Evolutionary conservation across 1,140 invertebrate genomes (phyloP), one percentile per base, ranked within the genome.

Genomic region (Cephus cinctus): DNA sequence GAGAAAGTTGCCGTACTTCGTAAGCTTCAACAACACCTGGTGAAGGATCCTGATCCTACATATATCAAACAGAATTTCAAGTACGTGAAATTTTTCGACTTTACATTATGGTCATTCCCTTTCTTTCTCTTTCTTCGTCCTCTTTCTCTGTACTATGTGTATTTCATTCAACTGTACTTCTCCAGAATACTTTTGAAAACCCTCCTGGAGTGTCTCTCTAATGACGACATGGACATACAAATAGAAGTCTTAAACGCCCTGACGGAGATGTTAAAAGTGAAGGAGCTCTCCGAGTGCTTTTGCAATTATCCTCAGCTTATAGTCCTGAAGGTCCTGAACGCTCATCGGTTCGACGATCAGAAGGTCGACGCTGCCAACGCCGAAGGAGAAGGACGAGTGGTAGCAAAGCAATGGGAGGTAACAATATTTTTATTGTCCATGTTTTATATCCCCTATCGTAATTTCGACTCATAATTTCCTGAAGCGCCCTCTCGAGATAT

Each of bases 251-350:
- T 95, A 34, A 81, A 84, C 56, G 87, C 88, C 23, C 76, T 95
- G 18, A 82, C 88, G 34, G 90, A 91, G 75, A 86, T 96, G 66
- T 81, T 94, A 56, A 83, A 87, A 52, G 84, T 86, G 44, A 80
- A 83, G 23, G 82, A 87, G 62, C 84, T 94, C 64, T 74, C 87
- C 11, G 75, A 84, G 50, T 83, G 83, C 48, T 96, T 94, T 81
- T 81, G 86, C 32, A 85, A 86, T 60, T 97, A 91, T 71, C 85
- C 91, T 15, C 94, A 97, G 75, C 78, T 97, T 5, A 86, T 95
- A 14, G 85, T 95, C 39, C 72, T 96, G 15, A 89, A 89, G 72
- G 86, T 96, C 12, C 83, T 96, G 47, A 84, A 92, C 61, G 87
- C 89, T 50, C 90, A 95, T 71, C 87, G 85, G 50, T 65, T 64